Evolutionary conservation across 2,797 vertebrate genomes (phyloP).

Genomic region (Eidolon dupreanum): DNA sequence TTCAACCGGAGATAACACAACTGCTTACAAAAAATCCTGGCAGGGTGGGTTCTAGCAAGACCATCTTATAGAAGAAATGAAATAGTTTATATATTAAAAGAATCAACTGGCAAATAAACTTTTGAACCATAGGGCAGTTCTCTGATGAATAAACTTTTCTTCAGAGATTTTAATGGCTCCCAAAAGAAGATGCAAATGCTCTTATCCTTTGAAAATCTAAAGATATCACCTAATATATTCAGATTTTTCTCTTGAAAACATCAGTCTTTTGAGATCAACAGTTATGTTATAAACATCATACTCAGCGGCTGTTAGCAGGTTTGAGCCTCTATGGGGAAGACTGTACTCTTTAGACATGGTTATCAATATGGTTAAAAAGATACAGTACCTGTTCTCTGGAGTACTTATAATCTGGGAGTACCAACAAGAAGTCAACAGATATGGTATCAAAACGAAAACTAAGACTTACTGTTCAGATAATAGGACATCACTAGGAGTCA

Average conservation of each 20-base stretch:
- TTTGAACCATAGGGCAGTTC: background rate
- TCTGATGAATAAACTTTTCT: conserved; percentile 7
- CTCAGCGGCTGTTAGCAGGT: background rate
- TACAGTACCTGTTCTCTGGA: background rate
- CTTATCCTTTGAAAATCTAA: conserved; percentile 8
- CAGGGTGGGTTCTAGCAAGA: background rate
- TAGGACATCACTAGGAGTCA: background rate
- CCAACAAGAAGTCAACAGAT: background rate
- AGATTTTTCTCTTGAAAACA: conserved; percentile 35
- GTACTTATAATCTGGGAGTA: background rate
- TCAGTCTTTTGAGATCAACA: background rate
- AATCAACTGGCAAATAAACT: background rate
- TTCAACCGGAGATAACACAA: background rate
- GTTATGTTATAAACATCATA: background rate
- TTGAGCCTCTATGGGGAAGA: background rate
- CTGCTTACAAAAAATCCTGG: background rate
- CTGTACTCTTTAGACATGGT: background rate
- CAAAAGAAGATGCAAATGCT: background rate
- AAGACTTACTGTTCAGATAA: conserved; percentile 10
- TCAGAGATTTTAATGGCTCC: background rate
- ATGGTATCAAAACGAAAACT: background rate
- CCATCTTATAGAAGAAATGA: background rate
- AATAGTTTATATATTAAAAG: conserved; percentile 22
- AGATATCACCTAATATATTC: background rate
- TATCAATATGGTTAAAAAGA: background rate